Evolutionary conservation across 2,797 vertebrate species (phyloP), one percentile per base, ranked within the genome.

Genomic region (Oryzias dopingdopingensis): DNA sequence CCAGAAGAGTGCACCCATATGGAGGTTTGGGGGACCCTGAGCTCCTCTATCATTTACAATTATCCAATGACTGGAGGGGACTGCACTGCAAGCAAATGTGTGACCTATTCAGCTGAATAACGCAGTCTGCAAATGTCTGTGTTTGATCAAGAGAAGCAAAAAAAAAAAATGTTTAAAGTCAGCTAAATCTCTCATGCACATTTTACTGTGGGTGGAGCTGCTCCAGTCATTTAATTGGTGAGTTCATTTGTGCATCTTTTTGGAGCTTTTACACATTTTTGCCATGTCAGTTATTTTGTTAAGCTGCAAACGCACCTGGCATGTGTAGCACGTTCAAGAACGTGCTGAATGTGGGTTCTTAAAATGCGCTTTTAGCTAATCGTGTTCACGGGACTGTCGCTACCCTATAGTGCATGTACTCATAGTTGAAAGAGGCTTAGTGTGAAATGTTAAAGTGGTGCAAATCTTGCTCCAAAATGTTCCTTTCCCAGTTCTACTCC

Each of bases 11-110:
- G 80, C 82, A 79, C 77, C 77, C 81, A 83, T 88, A 79, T 84
- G 80, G 74, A 83, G 84, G 64, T 76, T 82, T 83, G 56, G 68
- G 77, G 79, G 72, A 69, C 76, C 65, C 73, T 76, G 77, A 83
- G 84, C 76, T 78, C 79, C 79, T 86, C 81, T 68, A 86, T 86
- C 81, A 74, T 70, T 87, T 81, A 88, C 80, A 85, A 84, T 82
- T 82, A 88, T 73, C 70, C 73, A 62, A 57, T 42, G 49, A 75
- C 77, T 73, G 66, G 58, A 7, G 43, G 70, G 71, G 58, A 79
- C 60, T 71, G 61, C 14, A 44, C 70, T 6, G 46, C 71, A 24
- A 74, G 74, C 51, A 10, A 59, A 62, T 64, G 65, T 66, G 65
- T 76, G 73, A 86, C 72, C 77, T 55, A 24, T 49, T 61, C 65